Conservation (phyloP, 2,888 invertebrate species). For the Caenorhabditis becei region DNA sequence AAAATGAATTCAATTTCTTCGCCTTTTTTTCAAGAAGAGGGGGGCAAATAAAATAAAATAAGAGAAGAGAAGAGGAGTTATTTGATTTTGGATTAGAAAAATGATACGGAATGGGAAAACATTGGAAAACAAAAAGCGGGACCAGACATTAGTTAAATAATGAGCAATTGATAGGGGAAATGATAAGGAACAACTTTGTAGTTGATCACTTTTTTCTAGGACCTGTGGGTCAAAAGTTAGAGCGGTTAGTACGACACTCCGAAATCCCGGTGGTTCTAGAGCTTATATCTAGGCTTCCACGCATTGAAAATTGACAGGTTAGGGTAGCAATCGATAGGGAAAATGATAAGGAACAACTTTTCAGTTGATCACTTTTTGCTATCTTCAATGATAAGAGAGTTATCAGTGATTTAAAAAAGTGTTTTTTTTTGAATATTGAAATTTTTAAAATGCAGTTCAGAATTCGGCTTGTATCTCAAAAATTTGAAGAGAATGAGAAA, state of each 20-base stretch:
- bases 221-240: neutral
- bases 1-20: neutral
- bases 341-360: too few relatives aligned
- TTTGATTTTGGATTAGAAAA: constrained; percentile 9
- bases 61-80: neutral
- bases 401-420: constrained; percentile 18
- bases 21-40: neutral
- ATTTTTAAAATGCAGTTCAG: too few relatives aligned
- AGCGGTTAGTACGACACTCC: too few relatives aligned
- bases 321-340: neutral
- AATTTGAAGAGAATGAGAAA: neutral
- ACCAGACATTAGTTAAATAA: constrained; percentile 7
- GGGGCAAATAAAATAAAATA: too few relatives aligned
- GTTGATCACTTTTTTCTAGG: constrained; percentile 15
- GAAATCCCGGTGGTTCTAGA: too few relatives aligned
- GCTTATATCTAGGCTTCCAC: too few relatives aligned
- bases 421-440: too few relatives aligned
- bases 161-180: neutral
- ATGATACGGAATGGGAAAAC: constrained; percentile 6
- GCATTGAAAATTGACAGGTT: too few relatives aligned
- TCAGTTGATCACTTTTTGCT: constrained; percentile 18
- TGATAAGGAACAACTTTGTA: too few relatives aligned
- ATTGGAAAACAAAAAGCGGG: neutral
- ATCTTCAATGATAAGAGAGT: too few relatives aligned
- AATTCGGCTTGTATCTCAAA: too few relatives aligned